Evolutionary conservation across 2,113 vertebrate genomes (phyloP).

Genomic region (Tursiops truncatus): DNA sequence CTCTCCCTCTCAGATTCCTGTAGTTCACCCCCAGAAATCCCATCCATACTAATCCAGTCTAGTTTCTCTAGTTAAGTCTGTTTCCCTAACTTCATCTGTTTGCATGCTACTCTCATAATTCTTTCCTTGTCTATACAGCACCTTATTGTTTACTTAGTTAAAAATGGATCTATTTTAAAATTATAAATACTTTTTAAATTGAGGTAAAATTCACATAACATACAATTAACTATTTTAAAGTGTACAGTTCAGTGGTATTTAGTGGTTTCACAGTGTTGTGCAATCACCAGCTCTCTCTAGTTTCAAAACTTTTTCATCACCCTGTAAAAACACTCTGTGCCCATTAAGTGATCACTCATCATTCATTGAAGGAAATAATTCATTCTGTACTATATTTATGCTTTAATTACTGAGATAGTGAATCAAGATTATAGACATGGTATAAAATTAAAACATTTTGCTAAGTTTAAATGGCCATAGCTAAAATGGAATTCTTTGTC

Average conservation of each 20-base stretch:
- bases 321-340: neutral
- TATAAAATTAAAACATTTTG: slow-evolving; percentile 63
- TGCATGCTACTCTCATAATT: neutral
- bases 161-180: neutral
- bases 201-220: neutral
- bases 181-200: neutral
- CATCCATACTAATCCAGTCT: neutral
- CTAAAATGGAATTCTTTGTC: slow-evolving; percentile 55
- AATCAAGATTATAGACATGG: slow-evolving; percentile 56
- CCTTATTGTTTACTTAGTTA: neutral
- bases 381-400: slow-evolving; percentile 38
- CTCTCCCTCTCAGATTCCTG: neutral
- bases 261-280: neutral
- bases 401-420: slow-evolving; percentile 40
- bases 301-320: neutral
- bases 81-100: neutral
- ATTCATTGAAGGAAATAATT: slow-evolving; percentile 50
- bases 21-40: neutral
- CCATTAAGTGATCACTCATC: neutral
- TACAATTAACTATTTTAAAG: neutral
- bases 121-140: neutral
- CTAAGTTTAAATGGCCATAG: slow-evolving; percentile 63
- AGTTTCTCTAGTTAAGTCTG: neutral
- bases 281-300: neutral
- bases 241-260: neutral